Conservation (phyloP, 1,140 invertebrate species). For the Helicoverpa zea region DNA sequence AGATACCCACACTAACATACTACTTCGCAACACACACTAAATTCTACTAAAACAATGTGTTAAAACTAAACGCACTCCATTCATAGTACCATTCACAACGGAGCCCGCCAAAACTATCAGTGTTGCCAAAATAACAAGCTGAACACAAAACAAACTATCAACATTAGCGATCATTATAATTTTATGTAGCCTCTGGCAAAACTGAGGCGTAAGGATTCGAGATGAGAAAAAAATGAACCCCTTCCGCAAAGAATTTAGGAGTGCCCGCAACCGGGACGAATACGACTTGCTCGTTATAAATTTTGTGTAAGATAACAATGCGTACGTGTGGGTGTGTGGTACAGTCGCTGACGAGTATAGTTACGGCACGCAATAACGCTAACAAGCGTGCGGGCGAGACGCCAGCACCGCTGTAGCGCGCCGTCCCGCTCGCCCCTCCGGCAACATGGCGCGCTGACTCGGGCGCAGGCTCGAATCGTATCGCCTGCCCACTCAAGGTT, state of each 20-base stretch:
- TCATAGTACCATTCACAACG: slow-evolving; percentile 61
- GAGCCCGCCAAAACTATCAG: slow-evolving; percentile 61
- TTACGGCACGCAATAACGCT: slow-evolving; percentile 86
- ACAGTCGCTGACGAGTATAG: slow-evolving; percentile 85
- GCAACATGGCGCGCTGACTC: slow-evolving; percentile 86
- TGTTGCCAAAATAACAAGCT: slow-evolving; percentile 70
- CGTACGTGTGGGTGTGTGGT: slow-evolving; percentile 83
- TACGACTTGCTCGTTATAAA: slow-evolving; percentile 85
- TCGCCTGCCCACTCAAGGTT: slow-evolving; percentile 88
- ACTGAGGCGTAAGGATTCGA: slow-evolving; percentile 64
- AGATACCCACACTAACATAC: slow-evolving; percentile 3
- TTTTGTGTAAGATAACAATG: slow-evolving; percentile 86
- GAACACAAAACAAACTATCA: slow-evolving; percentile 72
- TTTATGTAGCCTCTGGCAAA: slow-evolving; percentile 74
- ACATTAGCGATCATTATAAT: slow-evolving; percentile 76
- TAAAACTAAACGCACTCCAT: slow-evolving; percentile 46
- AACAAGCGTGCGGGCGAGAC: slow-evolving; percentile 82
- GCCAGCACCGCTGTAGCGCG: slow-evolving; percentile 67
- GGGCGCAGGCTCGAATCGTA: slow-evolving; percentile 87
- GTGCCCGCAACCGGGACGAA: slow-evolving; percentile 81
- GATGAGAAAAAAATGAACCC: slow-evolving; percentile 77
- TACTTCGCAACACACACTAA: slow-evolving; percentile 23
- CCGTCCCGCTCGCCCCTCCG: slow-evolving; percentile 71
- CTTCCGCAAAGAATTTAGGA: slow-evolving; percentile 86
- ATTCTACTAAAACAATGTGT: slow-evolving; percentile 37